Conservation (phyloP, 1,140 invertebrate species). For the Agrilus planipennis region DNA sequence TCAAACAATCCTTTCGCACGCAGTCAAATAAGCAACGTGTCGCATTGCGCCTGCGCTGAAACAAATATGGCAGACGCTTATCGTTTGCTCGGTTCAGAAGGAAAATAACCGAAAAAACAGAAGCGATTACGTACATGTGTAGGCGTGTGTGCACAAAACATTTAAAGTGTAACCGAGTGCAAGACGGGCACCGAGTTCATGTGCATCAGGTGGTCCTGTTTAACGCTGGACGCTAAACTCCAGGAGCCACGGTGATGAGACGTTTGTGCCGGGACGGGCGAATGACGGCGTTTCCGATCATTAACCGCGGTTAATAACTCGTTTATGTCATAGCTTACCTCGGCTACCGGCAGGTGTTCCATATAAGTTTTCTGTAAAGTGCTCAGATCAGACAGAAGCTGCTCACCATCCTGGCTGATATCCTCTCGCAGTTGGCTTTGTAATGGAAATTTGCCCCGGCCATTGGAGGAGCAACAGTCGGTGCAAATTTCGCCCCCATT, state of each 20-base stretch:
- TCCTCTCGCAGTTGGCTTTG: conserved; percentile 25
- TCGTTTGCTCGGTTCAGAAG: conserved; percentile 3
- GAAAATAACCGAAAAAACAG: conserved; percentile 5
- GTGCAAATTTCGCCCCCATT: conserved; percentile 14
- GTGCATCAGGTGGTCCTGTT: conserved; percentile 26
- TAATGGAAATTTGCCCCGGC: conserved; percentile 7
- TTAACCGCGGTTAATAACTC: conserved; percentile 11
- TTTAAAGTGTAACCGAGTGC: conserved; percentile 26
- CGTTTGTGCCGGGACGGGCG: conserved; percentile 13
- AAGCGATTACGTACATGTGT: too few species aligned
- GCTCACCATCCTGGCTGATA: conserved; percentile 26
- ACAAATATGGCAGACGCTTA: conserved; percentile 26
- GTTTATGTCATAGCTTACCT: conserved; percentile 16
- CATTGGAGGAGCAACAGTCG: conserved; percentile 3
- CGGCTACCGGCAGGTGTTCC: conserved; percentile 18
- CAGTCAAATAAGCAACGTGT: too few species aligned
- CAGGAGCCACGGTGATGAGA: conserved; percentile 19
- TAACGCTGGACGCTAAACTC: conserved; percentile 24
- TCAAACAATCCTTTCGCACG: too few species aligned
- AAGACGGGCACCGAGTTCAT: conserved; percentile 24
- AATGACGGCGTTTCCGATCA: conserved; percentile 19
- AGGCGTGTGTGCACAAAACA: conserved; percentile 9
- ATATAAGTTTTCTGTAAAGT: conserved; percentile 22
- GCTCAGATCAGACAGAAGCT: conserved; percentile 25
- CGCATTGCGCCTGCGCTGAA: conserved; percentile 29